These are phyloP conservation scores for Xylota segnis DNA, from an alignment of 2,888 invertebrate species.

Conservation along the genomic window DNA sequence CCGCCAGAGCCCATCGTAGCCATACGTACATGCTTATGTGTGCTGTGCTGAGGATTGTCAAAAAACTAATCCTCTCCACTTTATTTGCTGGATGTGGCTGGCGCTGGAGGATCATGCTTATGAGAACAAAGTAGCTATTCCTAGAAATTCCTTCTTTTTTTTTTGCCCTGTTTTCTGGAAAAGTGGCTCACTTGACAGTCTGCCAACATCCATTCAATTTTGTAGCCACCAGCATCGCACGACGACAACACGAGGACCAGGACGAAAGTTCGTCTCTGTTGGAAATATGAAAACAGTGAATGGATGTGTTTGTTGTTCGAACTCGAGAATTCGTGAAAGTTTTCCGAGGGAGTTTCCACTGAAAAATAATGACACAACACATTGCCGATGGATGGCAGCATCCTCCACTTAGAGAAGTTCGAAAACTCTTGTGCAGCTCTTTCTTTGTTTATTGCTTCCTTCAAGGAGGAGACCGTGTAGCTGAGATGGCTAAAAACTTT, in stretches of 20 bases:
- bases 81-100: conserved; percentile 46
- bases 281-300: conserved; percentile 16
- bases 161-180: no score
- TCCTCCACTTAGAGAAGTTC: conserved; percentile 46
- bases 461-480: neutral
- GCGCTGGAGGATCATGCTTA: conserved; percentile 41
- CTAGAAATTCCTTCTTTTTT: neutral
- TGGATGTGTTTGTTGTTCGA: conserved; percentile 42
- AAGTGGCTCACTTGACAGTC: conserved; percentile 56
- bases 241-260: neutral
- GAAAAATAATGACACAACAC: conserved; percentile 31
- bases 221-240: conserved; percentile 31
- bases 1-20: neutral
- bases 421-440: conserved; percentile 30
- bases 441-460: conserved; percentile 45
- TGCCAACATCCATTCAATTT: conserved; percentile 69
- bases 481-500: conserved; percentile 24
- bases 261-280: conserved; percentile 34
- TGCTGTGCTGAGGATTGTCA: conserved; percentile 23
- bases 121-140: conserved; percentile 42
- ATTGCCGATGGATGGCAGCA: conserved; percentile 8
- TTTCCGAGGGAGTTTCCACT: conserved; percentile 21
- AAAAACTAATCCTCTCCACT: conserved; percentile 62
- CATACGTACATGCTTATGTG: neutral
- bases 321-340: conserved; percentile 49